Conservation (phyloP, 2,888 invertebrate genomes). For the Rotaria macrura region DNA sequence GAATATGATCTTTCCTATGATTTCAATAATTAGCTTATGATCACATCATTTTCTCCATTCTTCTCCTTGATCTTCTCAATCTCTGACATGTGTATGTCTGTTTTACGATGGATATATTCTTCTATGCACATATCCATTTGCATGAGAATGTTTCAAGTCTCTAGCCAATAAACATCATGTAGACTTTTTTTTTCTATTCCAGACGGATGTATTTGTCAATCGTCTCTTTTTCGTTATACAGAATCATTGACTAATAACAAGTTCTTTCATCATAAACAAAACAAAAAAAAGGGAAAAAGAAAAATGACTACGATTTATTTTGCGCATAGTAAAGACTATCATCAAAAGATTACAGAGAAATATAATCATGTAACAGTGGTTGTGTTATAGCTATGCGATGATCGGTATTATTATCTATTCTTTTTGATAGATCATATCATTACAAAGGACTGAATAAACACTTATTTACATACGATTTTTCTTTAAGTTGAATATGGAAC, state of each 20-base stretch:
- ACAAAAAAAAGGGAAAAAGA: not conserved
- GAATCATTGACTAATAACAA: not conserved
- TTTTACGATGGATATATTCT: not conserved
- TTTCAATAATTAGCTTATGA: not conserved
- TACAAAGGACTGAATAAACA: no score
- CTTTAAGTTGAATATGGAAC: constrained; percentile 29
- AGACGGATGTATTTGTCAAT: not conserved
- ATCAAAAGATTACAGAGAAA: not conserved
- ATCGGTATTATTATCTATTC: not conserved
- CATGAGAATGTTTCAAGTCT: not conserved
- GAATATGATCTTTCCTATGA: no score
- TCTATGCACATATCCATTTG: not conserved
- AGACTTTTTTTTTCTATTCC: not conserved
- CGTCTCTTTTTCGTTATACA: not conserved
- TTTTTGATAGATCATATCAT: not conserved
- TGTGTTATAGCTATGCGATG: not conserved
- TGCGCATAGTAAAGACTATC: not conserved
- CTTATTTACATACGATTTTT: not conserved
- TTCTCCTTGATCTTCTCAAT: not conserved
- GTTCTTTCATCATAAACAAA: not conserved
- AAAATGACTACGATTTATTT: not conserved
- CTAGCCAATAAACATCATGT: not conserved
- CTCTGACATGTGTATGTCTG: not conserved
- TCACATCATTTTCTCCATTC: not conserved
- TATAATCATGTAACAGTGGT: not conserved